phyloP scores from a whole-genome alignment of 2,113 vertebrate genomes.

The Passer montanus region DNA sequence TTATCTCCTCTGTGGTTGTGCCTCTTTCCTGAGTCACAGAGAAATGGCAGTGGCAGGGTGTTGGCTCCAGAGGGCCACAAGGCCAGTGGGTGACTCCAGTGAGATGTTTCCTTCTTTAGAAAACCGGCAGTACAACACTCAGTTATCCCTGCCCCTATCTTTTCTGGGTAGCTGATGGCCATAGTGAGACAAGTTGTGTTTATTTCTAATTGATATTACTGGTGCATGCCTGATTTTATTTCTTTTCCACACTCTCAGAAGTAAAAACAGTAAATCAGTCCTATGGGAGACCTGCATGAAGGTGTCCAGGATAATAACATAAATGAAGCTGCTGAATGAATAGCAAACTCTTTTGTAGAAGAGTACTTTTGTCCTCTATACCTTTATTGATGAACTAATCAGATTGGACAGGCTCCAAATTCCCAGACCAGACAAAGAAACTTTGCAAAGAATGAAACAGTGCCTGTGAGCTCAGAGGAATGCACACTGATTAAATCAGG shows the following conservation, averaged over 20 bases:
- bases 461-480: background rate
- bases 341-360: background rate
- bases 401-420: background rate
- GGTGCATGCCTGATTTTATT: background rate
- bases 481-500: background rate
- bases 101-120: background rate
- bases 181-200: background rate
- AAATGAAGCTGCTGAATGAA: background rate
- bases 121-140: background rate
- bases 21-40: background rate
- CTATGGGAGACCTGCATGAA: background rate
- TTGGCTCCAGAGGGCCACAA: background rate
- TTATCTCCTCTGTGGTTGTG: background rate
- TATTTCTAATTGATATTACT: background rate
- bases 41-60: background rate
- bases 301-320: background rate
- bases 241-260: background rate
- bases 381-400: constrained; percentile 5
- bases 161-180: background rate
- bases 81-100: no score
- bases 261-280: background rate
- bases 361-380: background rate
- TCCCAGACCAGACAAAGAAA: constrained; percentile 6
- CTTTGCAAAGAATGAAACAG: background rate
- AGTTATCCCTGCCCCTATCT: background rate